Evolutionary conservation across 92 coral and sea anemone species (phyloP).

Genomic region (Meandrina meandrites): DNA sequence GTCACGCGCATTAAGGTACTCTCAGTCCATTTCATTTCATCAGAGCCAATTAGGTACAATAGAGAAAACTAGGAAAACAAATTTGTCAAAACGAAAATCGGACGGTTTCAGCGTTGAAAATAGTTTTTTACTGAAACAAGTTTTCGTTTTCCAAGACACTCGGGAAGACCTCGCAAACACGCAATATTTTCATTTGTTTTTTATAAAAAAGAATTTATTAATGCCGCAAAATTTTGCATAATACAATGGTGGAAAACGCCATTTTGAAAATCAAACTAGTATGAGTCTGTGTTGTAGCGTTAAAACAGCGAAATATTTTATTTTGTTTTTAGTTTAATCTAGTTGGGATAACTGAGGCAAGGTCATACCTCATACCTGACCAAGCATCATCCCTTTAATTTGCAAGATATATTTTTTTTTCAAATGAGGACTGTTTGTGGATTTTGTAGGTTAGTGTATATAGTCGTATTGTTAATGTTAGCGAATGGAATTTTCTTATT

Average conservation of each 20-base stretch:
- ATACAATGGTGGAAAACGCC: not conserved
- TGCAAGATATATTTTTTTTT: not conserved
- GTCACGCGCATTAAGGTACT: not conserved
- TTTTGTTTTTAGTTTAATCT: no score
- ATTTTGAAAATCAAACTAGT: not conserved
- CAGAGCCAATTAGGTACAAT: not conserved
- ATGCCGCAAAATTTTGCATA: not conserved
- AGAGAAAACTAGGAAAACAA: not conserved
- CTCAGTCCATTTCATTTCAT: not conserved
- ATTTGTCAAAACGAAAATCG: not conserved
- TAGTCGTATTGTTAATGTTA: not conserved
- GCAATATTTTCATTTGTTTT: not conserved
- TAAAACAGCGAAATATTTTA: no score
- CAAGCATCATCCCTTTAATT: not conserved
- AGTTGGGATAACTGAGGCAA: no score
- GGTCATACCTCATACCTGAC: not conserved
- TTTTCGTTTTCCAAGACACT: not conserved
- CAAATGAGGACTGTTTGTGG: not conserved
- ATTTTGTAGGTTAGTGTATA: not conserved
- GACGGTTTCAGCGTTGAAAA: not conserved
- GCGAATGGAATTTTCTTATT: not conserved
- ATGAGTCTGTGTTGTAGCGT: no score
- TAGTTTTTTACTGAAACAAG: not conserved
- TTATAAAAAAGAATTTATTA: not conserved
- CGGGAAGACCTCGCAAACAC: not conserved